A percentile compares a stretch with the other conserved stretches of the same genome.
Evolutionary conservation across 2,113 vertebrate species (phyloP).

Genomic region (Elanus axillaris): DNA sequence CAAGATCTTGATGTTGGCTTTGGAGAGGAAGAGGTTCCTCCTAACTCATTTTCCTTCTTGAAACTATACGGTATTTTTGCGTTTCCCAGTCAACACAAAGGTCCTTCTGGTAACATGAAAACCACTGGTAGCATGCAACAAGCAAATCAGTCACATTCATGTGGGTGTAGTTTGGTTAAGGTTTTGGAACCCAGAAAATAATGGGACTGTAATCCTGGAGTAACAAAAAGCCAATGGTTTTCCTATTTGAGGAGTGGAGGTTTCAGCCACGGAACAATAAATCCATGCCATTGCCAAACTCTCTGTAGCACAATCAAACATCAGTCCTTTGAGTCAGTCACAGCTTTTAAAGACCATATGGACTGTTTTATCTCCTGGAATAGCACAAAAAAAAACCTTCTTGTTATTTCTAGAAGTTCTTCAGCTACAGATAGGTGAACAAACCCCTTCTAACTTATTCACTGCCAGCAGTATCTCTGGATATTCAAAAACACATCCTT

Average conservation of each 20-base stretch:
- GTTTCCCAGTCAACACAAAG: not conserved
- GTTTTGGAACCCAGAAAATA: not conserved
- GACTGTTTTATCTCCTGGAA: not conserved
- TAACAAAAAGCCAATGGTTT: not conserved
- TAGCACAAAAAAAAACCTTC: fast-evolving
- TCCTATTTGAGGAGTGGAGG: not conserved
- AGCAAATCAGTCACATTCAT: not conserved
- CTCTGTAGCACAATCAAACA: not conserved
- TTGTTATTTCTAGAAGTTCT: not conserved
- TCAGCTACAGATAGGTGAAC: not conserved
- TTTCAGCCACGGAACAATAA: not conserved
- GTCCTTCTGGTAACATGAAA: not conserved
- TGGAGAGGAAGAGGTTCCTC: not conserved
- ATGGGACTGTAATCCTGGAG: not conserved
- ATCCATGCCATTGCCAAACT: not conserved
- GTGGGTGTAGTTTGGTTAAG: not conserved
- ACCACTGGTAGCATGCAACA: not conserved
- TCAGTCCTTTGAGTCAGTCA: not conserved
- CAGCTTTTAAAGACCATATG: not conserved
- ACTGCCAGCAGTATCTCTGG: not conserved
- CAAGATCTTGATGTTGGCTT: not conserved
- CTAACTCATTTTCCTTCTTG: not conserved
- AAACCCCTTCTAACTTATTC: not conserved
- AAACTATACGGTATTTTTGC: not conserved
- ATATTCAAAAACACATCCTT: not conserved